phyloP scores from a whole-genome alignment of 2,113 vertebrate species.

The Chlorocebus sabaeus region DNA sequence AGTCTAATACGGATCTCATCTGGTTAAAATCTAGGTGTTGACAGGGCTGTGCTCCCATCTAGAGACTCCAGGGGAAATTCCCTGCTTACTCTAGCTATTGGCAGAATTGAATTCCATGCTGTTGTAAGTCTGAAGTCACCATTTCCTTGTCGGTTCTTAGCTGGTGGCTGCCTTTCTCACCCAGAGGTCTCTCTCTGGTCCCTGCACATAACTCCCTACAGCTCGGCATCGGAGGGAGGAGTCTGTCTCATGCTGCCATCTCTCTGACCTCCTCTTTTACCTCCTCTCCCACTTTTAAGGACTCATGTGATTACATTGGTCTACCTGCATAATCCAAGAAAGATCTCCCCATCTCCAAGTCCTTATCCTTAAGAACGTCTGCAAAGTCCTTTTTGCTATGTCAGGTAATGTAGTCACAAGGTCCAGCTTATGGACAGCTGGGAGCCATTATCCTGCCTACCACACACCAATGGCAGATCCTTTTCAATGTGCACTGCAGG shows the following conservation, averaged over 20 bases:
- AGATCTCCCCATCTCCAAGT: background rate
- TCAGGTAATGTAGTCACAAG: background rate
- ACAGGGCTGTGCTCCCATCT: background rate
- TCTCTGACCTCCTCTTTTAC: background rate
- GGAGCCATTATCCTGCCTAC: background rate
- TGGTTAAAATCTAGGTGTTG: background rate
- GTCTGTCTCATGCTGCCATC: background rate
- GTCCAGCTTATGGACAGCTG: background rate
- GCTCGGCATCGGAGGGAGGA: background rate
- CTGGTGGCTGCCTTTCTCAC: background rate
- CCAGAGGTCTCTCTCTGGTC: background rate
- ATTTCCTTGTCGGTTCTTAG: background rate
- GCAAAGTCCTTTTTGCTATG: background rate
- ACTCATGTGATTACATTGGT: background rate
- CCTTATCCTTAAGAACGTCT: background rate
- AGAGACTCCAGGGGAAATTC: background rate
- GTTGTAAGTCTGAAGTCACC: too few relatives aligned
- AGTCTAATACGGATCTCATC: rapidly evolving
- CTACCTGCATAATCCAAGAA: background rate
- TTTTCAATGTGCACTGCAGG: background rate
- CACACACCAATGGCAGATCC: background rate
- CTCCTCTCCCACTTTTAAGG: background rate
- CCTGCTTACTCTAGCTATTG: background rate
- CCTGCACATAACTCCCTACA: rapidly evolving
- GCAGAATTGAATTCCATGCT: background rate